Evolutionary conservation across 2,797 vertebrate species (phyloP), one percentile per base, ranked within the genome.

Genomic region (Falco naumanni): DNA sequence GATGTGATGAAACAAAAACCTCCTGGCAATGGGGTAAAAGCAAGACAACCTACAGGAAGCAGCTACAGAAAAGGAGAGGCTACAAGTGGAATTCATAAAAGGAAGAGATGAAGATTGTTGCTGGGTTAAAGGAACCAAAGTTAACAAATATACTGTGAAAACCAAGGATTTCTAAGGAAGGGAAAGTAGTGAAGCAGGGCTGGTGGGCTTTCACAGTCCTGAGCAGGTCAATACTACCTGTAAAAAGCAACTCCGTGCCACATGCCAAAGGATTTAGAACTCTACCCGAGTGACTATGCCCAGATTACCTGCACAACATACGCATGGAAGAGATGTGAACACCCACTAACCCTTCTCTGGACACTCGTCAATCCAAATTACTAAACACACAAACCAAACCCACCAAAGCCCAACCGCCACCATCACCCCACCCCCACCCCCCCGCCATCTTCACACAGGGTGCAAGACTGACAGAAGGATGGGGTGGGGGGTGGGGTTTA

Each of bases 381-480:
- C 28, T 11, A 13, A 43, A 33, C 33, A 15, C 41, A 33, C 15
- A 16, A 8, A 51, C n/a, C 13, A 43, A 33, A 7, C 9, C 9
- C 22, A 25, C n/a, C 12, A 0, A 41, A n/a, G 12, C 34, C 41
- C 39, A 60, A 7, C 10, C 0, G 1, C 26, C 28, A 34, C 8
- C 5, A 29, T 7, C 34, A 34, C 34, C 13, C 28, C 13, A 31
- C 43, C 6, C 20, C 19, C 34, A 39, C 7, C 20, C 19, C 34
- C 19, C 45, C 7, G 4, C 2, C 14, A 9, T 5, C 61, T 45
- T 14, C 66, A 3, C 0, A 0, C 5, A 6, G 33, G 24, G 13
- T 4, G 25, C 17, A 6, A 31, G 37, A 13, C 19, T 11, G n/a
- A 5, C 5, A 37, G 25, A 21, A 17, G 59, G n/a, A 26, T 1